A percentile compares a stretch with the other conserved stretches of the same genome.
phyloP scores from a whole-genome alignment of 35 echinoderm and acorn worm genomes.

The Strongylocentrotus purpuratus region DNA sequence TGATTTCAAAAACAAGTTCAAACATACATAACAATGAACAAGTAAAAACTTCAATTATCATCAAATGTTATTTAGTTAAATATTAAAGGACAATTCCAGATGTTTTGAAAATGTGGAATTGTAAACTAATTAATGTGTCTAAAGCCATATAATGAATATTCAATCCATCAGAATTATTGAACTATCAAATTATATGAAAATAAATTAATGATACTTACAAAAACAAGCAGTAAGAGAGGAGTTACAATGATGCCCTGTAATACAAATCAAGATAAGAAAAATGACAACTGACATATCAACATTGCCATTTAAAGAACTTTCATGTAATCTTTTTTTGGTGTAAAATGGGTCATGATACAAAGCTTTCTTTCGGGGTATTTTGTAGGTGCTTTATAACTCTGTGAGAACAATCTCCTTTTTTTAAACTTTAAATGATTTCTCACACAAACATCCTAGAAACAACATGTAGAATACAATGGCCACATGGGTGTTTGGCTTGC shows the following conservation, averaged over 20 bases:
- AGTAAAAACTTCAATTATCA: no score
- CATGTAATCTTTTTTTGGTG: not conserved
- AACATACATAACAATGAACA: no score
- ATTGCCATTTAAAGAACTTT: not conserved
- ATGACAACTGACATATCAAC: not conserved
- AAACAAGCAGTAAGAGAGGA: constrained; percentile 79
- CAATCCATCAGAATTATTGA: not conserved
- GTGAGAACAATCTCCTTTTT: not conserved
- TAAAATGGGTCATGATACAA: no score
- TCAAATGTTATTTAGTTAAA: no score
- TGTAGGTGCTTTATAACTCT: no score
- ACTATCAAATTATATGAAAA: not conserved
- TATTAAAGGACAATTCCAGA: no score
- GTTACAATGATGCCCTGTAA: constrained; percentile 91
- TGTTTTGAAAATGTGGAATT: no score
- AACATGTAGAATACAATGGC: not conserved
- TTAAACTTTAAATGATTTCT: not conserved
- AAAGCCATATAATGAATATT: not conserved
- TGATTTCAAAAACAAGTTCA: no score
- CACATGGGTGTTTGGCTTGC: not conserved
- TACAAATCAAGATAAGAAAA: constrained; percentile 1
- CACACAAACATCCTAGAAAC: not conserved
- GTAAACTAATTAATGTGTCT: no score
- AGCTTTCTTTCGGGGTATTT: no score
- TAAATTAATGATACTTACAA: constrained; percentile 73